These are phyloP conservation scores for Galleria mellonella DNA, from an alignment of 1,140 invertebrate species.

Conservation along the genomic window DNA sequence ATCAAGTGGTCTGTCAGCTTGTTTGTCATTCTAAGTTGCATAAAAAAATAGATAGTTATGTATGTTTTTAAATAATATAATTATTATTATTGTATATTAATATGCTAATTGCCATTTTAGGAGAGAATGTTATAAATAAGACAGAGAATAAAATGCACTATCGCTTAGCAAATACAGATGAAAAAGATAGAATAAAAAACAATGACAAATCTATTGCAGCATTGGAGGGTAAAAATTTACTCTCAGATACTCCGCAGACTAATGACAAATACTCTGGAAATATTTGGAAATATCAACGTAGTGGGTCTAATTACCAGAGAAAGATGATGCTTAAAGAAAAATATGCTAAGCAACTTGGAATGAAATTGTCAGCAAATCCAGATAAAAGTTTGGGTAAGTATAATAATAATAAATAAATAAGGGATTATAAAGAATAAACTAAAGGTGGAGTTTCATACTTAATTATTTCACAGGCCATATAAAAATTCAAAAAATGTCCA, in stretches of 20 bases:
- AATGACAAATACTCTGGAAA: slow-evolving; percentile 39
- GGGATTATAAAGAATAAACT: too few species aligned
- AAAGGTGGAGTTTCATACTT: too few species aligned
- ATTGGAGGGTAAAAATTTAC: slow-evolving; percentile 54
- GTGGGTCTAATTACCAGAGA: slow-evolving; percentile 29
- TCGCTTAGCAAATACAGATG: slow-evolving; percentile 40
- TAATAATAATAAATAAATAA: too few species aligned
- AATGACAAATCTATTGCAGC: slow-evolving; percentile 62
- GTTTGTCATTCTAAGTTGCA: too few species aligned
- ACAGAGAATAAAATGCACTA: slow-evolving; percentile 43
- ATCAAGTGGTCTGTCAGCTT: too few species aligned
- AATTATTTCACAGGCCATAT: too few species aligned
- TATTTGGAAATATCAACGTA: slow-evolving; percentile 46
- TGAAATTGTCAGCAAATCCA: slow-evolving; percentile 26
- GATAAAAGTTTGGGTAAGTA: slow-evolving; percentile 45
- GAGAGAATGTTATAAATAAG: slow-evolving; percentile 30
- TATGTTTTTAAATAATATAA: not conserved
- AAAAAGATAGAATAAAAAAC: slow-evolving; percentile 58
- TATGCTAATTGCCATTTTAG: too few species aligned
- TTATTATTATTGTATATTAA: not conserved
- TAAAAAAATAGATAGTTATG: too few species aligned
- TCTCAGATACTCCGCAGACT: slow-evolving; percentile 34
- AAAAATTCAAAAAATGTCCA: too few species aligned
- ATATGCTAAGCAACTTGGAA: slow-evolving; percentile 38
- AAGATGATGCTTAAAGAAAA: slow-evolving; percentile 50